Evolutionary conservation across 2,113 vertebrate genomes (phyloP), one percentile per base, ranked within the genome.

Genomic region (Synodontis membranacea): DNA sequence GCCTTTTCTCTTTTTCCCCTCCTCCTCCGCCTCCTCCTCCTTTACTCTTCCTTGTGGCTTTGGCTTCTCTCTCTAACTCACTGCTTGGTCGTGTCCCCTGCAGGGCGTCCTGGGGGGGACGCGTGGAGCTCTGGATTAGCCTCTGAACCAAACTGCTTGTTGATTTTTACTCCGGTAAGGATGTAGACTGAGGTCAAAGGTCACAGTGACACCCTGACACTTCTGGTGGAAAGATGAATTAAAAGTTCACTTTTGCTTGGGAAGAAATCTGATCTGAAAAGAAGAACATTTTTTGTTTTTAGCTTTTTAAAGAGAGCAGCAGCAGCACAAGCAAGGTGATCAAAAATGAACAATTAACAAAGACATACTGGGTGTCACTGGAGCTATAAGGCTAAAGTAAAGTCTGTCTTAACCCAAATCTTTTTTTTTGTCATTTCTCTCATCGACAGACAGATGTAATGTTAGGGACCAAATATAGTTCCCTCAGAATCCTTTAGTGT

Each of bases 1-100:
- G 97, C 97, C 97, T 97, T 97, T 96, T 91, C 92, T 92, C 90
- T 91, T 82, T 96, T 96, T 96, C 93, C 94, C 96, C 95, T 93
- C 94, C 94, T 96, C 94, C 94, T 95, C 94, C 93, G 91, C 94
- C 94, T 93, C 94, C 95, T 23, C 39, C 15, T 11, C 60, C 92
- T 68, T n/a, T 54, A 21, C 74, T 79, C 34, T 68, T 83, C 52
- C 83, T 74, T 87, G 76, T 68, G 42, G 83, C 70, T 83, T 87
- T 62, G 39, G 42, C 39, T 66, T 28, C 34, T 58, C 34, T 39
- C n/a, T 82, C 52, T n/a, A 50, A 44, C 78, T 84, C 68, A 34
- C 80, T 80, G 54, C 56, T 82, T 62, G 64, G 79, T 83, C 44
- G 75, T 72, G 46, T 83, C 62, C 62, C 39, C 85, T 46, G 66